Evolutionary conservation across 2,888 invertebrate species (phyloP), one percentile per base, ranked within the genome.

Genomic region (Teleiodes luculella): DNA sequence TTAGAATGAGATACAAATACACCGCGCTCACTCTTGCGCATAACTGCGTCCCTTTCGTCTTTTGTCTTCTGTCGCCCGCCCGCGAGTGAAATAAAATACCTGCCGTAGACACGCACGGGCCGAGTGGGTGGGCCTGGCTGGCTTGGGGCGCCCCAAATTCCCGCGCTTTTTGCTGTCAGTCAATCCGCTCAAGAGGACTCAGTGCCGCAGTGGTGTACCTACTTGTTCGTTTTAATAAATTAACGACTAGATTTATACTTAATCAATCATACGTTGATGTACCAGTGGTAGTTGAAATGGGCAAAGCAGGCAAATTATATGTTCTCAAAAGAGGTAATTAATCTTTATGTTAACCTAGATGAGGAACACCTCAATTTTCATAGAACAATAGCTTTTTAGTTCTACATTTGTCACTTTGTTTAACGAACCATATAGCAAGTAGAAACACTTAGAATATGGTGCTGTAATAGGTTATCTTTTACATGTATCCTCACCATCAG

Each of bases 321-420:
- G 91, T 91, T 49, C 67, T 81, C 46, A 91, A 91, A 67, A 76
- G 91, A 74, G 88, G 91, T 91, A 74, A 80, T 76, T n/a, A n/a
- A n/a, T 61, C 8, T 18, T 28, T n/a, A 5, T 7, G 14, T 14
- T 3, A 11, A 3, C 11, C n/a, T n/a, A n/a, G n/a, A n/a, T n/a
- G n/a, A n/a, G n/a, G n/a, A n/a, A n/a, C 7, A 18, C 18, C 3
- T 41, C 16, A 20, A 11, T 41, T 18, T n/a, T 35, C 4, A 3
- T n/a, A n/a, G 13, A 35, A 11, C 11, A 13, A 43, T 43, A 24
- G 7, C 10, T 24, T 10, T 43, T 24, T 43, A 28, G 8, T 43
- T 20, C 11, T 24, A 24, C 6, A 4, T 24, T 24, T 24, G 3
- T 24, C 3, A 24, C 6, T 4, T 24, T 24, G 3, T 24, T 6